phyloP scores from a whole-genome alignment of 1,140 invertebrate species.

The Aculops lycopersici region DNA sequence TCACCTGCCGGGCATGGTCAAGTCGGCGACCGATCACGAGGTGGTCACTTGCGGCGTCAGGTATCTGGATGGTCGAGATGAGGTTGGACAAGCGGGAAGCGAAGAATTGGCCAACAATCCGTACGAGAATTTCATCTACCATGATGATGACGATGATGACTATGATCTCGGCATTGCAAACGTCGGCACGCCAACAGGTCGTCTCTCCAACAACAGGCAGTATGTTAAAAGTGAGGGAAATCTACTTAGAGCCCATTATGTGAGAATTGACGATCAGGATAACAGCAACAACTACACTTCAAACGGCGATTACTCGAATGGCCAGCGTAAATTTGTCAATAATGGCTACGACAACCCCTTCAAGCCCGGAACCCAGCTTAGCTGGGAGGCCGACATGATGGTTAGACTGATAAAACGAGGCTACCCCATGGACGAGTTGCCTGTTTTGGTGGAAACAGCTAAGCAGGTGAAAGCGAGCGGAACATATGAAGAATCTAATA shows the following conservation, averaged over 20 bases:
- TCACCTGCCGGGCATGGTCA: too few species aligned
- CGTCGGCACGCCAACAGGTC: background rate
- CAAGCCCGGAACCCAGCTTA: slow-evolving; percentile 68
- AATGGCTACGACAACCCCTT: slow-evolving; percentile 89
- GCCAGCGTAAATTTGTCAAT: too few species aligned
- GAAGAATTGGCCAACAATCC: background rate
- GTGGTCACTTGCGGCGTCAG: too few species aligned
- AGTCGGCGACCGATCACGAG: too few species aligned
- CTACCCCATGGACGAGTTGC: slow-evolving; percentile 30
- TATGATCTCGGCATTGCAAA: background rate
- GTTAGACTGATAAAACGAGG: slow-evolving; percentile 67
- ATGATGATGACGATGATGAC: background rate
- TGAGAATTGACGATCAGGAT: slow-evolving; percentile 31
- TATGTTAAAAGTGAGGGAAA: background rate
- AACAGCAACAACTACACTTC: slow-evolving; percentile 90
- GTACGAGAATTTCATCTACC: background rate
- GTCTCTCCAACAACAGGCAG: background rate
- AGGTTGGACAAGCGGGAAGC: background rate
- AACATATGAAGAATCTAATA: background rate
- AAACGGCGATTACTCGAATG: too few species aligned
- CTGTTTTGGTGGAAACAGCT: background rate
- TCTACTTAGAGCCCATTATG: background rate
- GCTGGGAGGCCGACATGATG: slow-evolving; percentile 73
- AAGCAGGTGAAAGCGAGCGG: background rate
- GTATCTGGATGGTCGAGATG: background rate